Conservation (phyloP, 2,888 invertebrate genomes). For the Scelioninae gen. 2 region DNA sequence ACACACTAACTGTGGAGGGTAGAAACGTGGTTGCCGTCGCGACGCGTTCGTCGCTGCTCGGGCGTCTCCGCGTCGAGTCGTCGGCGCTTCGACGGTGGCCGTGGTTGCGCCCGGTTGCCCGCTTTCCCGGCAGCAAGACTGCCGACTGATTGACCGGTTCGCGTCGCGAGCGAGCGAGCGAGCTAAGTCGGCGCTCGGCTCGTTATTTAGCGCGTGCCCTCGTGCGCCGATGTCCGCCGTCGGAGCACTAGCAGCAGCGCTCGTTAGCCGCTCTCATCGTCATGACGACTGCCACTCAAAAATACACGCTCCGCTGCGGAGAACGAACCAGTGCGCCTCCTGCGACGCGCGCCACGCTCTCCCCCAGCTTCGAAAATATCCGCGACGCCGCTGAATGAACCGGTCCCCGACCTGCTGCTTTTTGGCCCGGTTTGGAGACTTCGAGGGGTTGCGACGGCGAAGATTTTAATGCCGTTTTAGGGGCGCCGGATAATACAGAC, state of each 20-base stretch:
- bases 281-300: slow-evolving; percentile 70
- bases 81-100: slow-evolving; percentile 57
- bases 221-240: slow-evolving; percentile 38
- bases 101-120: slow-evolving; percentile 46
- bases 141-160: slow-evolving; percentile 53
- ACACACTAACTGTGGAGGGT: slow-evolving; percentile 68
- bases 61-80: slow-evolving; percentile 61
- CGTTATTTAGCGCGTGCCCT: slow-evolving; percentile 48
- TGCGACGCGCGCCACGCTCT: slow-evolving; percentile 18
- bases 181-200: slow-evolving; percentile 20
- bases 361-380: slow-evolving; percentile 27
- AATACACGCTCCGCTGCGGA: slow-evolving; percentile 65
- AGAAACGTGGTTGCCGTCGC: slow-evolving; percentile 71
- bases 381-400: slow-evolving; percentile 15
- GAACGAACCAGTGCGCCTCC: slow-evolving; percentile 52
- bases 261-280: slow-evolving; percentile 61
- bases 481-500: no score
- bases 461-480: slow-evolving; percentile 16
- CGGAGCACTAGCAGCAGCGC: slow-evolving; percentile 21
- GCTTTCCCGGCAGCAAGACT: slow-evolving; percentile 43
- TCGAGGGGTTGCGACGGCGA: no score
- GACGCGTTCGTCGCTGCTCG: slow-evolving; percentile 65
- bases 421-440: no score
- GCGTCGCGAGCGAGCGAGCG: slow-evolving; percentile 23
- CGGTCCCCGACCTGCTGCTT: no score